These are phyloP conservation scores for Riparia riparia DNA, from an alignment of 2,113 vertebrate species.

Conservation along the genomic window DNA sequence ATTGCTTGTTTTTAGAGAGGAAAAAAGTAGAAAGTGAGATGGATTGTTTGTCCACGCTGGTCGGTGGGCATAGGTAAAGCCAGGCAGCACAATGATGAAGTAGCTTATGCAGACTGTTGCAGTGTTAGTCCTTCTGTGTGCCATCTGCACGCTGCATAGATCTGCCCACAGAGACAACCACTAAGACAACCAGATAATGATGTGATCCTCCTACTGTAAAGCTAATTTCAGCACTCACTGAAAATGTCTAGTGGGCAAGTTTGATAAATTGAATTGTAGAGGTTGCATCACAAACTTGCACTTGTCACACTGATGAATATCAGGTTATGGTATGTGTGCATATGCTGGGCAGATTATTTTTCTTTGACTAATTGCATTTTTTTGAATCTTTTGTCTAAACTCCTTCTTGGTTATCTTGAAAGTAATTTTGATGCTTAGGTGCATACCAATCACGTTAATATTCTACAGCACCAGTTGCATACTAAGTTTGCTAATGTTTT, in stretches of 20 bases:
- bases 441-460: not conserved
- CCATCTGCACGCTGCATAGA: not conserved
- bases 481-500: not conserved
- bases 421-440: not conserved
- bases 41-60: not conserved
- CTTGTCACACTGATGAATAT: not conserved
- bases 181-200: not conserved
- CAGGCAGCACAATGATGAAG: fast-evolving
- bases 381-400: not conserved
- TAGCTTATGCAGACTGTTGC: not conserved
- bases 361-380: not conserved
- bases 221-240: not conserved
- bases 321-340: not conserved
- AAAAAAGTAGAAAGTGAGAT: not conserved
- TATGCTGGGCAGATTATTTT: not conserved
- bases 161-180: not conserved
- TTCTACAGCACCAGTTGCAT: not conserved
- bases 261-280: not conserved
- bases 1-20: not conserved
- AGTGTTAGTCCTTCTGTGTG: not conserved
- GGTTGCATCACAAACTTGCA: not conserved
- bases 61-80: not conserved
- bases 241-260: not conserved
- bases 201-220: not conserved
- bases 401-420: not conserved